Conservation (phyloP, 2,113 vertebrate genomes). For the Proterorhinus semilunaris region DNA sequence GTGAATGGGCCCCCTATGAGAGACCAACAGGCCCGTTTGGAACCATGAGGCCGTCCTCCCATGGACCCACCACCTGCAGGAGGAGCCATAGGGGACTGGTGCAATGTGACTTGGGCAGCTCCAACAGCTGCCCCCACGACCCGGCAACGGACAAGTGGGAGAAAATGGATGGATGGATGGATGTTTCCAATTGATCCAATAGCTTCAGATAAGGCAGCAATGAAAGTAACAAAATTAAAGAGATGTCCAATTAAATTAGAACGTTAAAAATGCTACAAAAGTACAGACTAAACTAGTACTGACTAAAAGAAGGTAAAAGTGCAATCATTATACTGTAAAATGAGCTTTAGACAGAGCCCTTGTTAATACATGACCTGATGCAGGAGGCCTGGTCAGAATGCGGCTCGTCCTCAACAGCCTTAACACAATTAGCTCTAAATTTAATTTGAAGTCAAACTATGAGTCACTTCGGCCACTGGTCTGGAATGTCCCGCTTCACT, state of each 20-base stretch:
- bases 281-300: conserved; percentile 26
- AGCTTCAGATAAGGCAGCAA: conserved; percentile 10
- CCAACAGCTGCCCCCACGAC: too few species aligned
- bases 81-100: too few species aligned
- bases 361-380: conserved; percentile 22
- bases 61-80: too few species aligned
- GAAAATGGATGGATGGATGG: too few species aligned
- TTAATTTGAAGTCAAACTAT: conserved; percentile 57
- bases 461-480: conserved; percentile 42
- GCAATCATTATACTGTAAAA: conserved; percentile 26
- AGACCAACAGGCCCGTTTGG: too few species aligned
- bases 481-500: conserved; percentile 56
- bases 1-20: too few species aligned
- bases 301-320: conserved; percentile 10
- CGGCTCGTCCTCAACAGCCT: conserved; percentile 20
- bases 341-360: conserved; percentile 1
- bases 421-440: conserved; percentile 63
- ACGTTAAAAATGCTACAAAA: conserved; percentile 16
- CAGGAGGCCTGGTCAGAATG: conserved; percentile 27
- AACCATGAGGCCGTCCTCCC: too few species aligned
- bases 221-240: conserved; percentile 23
- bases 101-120: too few species aligned
- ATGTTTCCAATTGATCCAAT: conserved; percentile 15
- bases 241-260: conserved; percentile 15
- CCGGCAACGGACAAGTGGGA: too few species aligned